Evolutionary conservation across 2,797 vertebrate genomes (phyloP).

Genomic region (Lophotriccus pileatus): DNA sequence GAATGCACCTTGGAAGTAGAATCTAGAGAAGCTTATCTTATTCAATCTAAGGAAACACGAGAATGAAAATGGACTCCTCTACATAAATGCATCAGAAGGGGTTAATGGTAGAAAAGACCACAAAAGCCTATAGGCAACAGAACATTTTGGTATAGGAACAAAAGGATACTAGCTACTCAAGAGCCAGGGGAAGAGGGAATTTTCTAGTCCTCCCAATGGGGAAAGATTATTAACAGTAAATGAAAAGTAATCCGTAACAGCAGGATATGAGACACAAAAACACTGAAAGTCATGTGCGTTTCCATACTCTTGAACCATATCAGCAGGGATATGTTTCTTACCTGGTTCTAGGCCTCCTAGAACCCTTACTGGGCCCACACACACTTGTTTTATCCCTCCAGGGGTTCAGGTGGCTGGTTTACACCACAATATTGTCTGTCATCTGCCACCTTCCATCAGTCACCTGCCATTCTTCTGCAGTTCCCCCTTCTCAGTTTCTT

Average conservation of each 20-base stretch:
- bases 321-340: not conserved
- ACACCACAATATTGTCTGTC: not conserved
- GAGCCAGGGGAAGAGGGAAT: not conserved
- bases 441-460: too few relatives aligned
- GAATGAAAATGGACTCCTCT: not conserved
- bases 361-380: not conserved
- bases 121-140: not conserved
- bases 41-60: not conserved
- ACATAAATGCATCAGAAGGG: not conserved
- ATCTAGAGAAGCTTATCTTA: not conserved
- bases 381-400: not conserved
- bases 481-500: not conserved
- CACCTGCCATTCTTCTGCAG: rapidly evolving
- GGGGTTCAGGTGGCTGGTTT: not conserved
- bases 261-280: not conserved
- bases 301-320: not conserved
- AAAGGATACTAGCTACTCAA: not conserved
- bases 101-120: not conserved
- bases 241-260: not conserved
- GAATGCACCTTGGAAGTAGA: not conserved
- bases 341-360: not conserved
- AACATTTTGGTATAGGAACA: not conserved
- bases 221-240: not conserved
- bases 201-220: not conserved
- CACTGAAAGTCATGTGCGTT: not conserved